phyloP scores from a whole-genome alignment of 2,888 invertebrate species.

The Acronicta psi region DNA sequence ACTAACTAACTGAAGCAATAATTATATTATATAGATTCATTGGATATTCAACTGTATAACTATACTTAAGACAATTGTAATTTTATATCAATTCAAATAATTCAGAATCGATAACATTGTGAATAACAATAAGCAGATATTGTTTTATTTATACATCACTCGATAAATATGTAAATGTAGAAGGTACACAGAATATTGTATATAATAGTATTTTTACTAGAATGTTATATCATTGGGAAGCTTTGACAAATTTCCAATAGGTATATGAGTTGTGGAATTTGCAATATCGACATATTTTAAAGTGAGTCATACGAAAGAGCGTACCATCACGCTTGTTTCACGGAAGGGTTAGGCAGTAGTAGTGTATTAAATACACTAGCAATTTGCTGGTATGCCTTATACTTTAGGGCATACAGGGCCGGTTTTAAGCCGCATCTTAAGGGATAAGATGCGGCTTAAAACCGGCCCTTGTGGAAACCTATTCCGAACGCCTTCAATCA shows the following conservation, averaged over 20 bases:
- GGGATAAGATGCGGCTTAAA: too few species aligned
- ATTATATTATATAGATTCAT: not conserved
- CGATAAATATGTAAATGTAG: conserved; percentile 39
- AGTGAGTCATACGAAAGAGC: too few species aligned
- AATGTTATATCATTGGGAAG: conserved; percentile 12
- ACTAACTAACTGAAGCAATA: too few species aligned
- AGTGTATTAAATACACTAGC: too few species aligned
- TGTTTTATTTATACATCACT: conserved; percentile 27
- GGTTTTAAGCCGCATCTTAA: too few species aligned
- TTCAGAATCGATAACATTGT: conserved; percentile 26
- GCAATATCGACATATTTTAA: too few species aligned
- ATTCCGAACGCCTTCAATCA: too few species aligned
- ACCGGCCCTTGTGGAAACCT: too few species aligned
- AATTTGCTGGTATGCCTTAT: too few species aligned
- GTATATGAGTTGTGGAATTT: not conserved
- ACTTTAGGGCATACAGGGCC: too few species aligned
- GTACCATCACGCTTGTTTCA: too few species aligned
- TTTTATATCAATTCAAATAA: conserved; percentile 42
- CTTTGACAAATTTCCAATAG: conserved; percentile 4
- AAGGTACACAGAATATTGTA: conserved; percentile 25
- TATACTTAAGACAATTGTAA: conserved; percentile 25
- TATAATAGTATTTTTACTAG: conserved; percentile 20
- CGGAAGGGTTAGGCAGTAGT: too few species aligned
- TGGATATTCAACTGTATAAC: conserved; percentile 27
- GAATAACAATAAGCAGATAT: conserved; percentile 36